Base-by-base conservation (phyloP, 2,888 invertebrate species). In the Ganaspis brasiliensis region DNA sequence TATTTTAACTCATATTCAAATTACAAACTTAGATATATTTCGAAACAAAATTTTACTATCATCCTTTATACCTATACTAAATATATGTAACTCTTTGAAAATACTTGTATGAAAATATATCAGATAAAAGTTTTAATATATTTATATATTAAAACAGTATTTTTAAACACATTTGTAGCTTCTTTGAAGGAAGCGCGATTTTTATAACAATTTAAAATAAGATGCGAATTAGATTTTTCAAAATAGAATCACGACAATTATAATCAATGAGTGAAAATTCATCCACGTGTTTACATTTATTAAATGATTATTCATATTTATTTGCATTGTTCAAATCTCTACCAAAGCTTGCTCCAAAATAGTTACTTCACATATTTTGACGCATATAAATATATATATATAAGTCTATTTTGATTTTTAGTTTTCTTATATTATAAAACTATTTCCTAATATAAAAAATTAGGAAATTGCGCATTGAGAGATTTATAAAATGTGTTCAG, bases 401-500 rank as follows among this genome's bases (percentile, higher is more conserved):
- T 21, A 67, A 31, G 31, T 14, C 9, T 9, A n/a, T 12, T 21
- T 21, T 6, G n/a, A 45, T 67, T 67, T 10, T 40, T 40, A 24
- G 9, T 2, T 19, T 31, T 31, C 16, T 35, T 8, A 35, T n/a
- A 8, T 21, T 40, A 8, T 8, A 67, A 45, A 67, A 45, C 9
- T 45, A 40, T 63, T 67, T 67, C 40, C 24, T 67, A 45, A 10
- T 45, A 2, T 19, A 14, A 40, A 40, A 24, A 45, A 49, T 67
- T 67, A n/a, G 26, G n/a, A 67, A 67, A 45, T 24, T 45, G 9
- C 45, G n/a, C 67, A 45, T 67, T 49, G 21, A n/a, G 67, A 45
- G 67, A 67, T 49, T 49, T 45, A 67, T 45, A 45, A 49, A 67
- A 49, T 49, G 67, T 67, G 67, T 67, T 35, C 57, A 57, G 16